A percentile compares a stretch with the other conserved stretches of the same genome.
Evolutionary conservation across 2,888 invertebrate genomes (phyloP).

Genomic region (Escarpia spicata): DNA sequence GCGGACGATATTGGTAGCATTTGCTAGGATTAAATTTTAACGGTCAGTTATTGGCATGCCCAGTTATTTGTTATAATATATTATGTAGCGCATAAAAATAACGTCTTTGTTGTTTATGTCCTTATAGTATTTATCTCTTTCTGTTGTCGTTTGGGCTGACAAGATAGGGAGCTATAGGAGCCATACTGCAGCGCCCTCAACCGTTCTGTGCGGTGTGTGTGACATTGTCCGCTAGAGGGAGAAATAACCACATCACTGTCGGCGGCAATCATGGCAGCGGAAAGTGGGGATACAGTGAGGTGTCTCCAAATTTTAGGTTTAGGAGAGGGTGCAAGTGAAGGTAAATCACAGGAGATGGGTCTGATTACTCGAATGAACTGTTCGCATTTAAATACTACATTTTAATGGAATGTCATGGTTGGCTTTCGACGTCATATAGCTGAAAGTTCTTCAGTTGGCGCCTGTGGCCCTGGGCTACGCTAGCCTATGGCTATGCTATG

Average conservation of each 20-base stretch:
- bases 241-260: conserved; percentile 7
- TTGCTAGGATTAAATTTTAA: too few species aligned
- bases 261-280: conserved; percentile 4
- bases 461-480: neutral
- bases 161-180: neutral
- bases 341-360: neutral
- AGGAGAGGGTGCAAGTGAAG: neutral
- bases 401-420: neutral
- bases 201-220: neutral
- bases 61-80: too few species aligned
- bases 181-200: neutral
- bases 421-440: neutral
- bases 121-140: too few species aligned
- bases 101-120: too few species aligned
- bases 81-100: too few species aligned
- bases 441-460: neutral
- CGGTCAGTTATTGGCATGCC: too few species aligned
- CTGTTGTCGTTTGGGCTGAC: too few species aligned
- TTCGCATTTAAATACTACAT: neutral
- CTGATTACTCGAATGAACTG: neutral
- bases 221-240: neutral
- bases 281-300: neutral
- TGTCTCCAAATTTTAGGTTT: neutral
- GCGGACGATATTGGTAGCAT: too few species aligned
- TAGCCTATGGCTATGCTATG: neutral